A percentile compares a stretch with the other conserved stretches of the same genome.
Conservation (phyloP, 2,888 invertebrate genomes). For the Aromia moschata region DNA sequence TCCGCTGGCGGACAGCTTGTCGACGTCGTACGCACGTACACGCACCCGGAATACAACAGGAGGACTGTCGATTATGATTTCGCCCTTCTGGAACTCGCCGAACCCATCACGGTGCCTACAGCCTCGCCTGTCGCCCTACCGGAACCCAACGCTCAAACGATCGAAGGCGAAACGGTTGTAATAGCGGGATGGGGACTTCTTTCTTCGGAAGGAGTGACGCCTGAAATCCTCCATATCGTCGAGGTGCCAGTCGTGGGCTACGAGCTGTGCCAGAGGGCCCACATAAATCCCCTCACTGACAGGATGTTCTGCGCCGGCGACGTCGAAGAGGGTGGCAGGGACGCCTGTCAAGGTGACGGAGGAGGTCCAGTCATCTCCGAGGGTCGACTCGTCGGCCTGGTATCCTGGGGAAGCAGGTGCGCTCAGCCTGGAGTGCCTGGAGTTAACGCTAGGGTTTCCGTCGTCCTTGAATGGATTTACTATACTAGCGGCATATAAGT, state of each 20-base stretch:
- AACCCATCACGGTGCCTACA: neutral
- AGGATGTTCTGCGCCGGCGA: neutral
- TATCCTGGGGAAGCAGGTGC: neutral
- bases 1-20: neutral
- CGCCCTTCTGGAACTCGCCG: neutral
- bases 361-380: neutral
- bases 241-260: neutral
- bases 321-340: neutral
- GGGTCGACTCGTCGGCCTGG: neutral
- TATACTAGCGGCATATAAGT: neutral
- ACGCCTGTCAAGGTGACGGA: neutral
- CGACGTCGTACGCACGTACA: neutral
- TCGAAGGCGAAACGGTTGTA: neutral
- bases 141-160: neutral
- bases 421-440: neutral
- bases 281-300: neutral
- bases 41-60: neutral
- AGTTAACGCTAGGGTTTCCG: neutral
- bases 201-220: neutral
- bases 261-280: neutral
- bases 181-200: neutral
- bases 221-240: neutral
- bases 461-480: neutral
- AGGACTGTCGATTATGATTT: neutral
- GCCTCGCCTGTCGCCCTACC: neutral